Evolutionary conservation across 30 jellyfish, hydroid and myxozoan species (phyloP).

Genomic region (Hydractinia symbiolongicarpus): DNA sequence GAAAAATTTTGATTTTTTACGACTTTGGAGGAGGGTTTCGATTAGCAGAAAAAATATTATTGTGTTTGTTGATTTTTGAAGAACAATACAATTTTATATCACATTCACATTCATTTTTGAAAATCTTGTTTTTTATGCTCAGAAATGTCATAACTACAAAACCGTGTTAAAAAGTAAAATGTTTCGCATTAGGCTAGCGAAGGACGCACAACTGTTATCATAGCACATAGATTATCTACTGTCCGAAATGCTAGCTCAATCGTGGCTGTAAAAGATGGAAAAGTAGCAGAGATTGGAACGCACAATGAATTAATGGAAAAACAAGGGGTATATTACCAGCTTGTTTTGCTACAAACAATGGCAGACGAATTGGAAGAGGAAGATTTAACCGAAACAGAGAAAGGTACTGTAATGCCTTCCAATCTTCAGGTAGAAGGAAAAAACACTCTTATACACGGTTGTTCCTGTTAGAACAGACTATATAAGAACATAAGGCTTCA

Average conservation of each 20-base stretch:
- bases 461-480: not conserved
- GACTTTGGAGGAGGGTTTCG: not conserved
- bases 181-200: conserved; percentile 60
- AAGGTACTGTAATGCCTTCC: conserved; percentile 32
- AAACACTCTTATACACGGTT: not conserved
- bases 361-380: conserved; percentile 29
- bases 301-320: conserved; percentile 78
- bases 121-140: no score
- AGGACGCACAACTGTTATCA: conserved; percentile 92
- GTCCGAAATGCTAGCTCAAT: conserved; percentile 83
- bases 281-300: conserved; percentile 77
- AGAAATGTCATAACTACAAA: no score
- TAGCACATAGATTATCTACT: conserved; percentile 97
- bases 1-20: not conserved
- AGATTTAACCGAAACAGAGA: conserved; percentile 34
- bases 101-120: no score
- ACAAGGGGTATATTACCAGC: conserved; percentile 80
- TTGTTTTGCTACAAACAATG: conserved; percentile 81
- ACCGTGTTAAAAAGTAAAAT: no score
- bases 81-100: no score
- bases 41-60: no score
- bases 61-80: no score
- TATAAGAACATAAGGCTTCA: not conserved
- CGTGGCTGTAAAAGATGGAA: conserved; percentile 85
- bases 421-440: not conserved